Percentiles rank a stretch among this genome's conserved stretches.
phyloP scores from a whole-genome alignment of 2,797 vertebrate genomes.

The Malacoctenus gilli region DNA sequence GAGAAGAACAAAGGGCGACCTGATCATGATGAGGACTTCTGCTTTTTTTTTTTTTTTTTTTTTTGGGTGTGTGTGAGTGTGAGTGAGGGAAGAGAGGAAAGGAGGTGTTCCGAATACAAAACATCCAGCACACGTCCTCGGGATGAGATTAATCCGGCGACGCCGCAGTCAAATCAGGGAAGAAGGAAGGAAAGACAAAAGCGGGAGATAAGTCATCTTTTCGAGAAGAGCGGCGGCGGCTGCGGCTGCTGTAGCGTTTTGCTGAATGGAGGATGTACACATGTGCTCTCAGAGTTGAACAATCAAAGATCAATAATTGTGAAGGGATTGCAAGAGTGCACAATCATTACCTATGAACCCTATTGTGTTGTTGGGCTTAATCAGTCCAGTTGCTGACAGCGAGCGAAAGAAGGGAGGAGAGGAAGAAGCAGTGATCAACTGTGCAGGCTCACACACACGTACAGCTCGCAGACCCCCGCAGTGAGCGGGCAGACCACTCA shows the following conservation, averaged over 20 bases:
- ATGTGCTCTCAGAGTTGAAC: conserved; percentile 76
- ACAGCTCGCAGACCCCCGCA: conserved; percentile 66
- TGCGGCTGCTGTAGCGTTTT: conserved; percentile 50
- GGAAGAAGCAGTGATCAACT: conserved; percentile 67
- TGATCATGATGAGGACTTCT: conserved; percentile 11
- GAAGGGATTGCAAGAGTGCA: conserved; percentile 84
- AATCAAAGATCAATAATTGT: conserved; percentile 86
- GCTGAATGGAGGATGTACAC: conserved; percentile 72
- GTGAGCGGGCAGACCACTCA: conserved; percentile 51
- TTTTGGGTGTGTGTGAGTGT: too few relatives aligned
- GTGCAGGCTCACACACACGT: conserved; percentile 65
- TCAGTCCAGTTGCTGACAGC: conserved; percentile 79
- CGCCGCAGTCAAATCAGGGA: conserved; percentile 34
- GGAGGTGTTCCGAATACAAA: conserved; percentile 42
- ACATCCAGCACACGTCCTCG: neutral
- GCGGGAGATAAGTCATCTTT: conserved; percentile 42
- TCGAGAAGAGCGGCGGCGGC: conserved; percentile 45
- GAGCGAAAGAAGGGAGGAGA: conserved; percentile 58
- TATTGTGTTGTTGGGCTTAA: conserved; percentile 81
- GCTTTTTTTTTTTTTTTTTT: too few relatives aligned
- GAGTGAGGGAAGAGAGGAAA: conserved; percentile 5
- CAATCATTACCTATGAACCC: conserved; percentile 84
- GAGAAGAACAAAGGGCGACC: conserved; percentile 50
- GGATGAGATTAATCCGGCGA: conserved; percentile 36
- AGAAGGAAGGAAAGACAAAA: conserved; percentile 28